Percentiles rank a stretch among this genome's conserved stretches.
These are phyloP conservation scores for Picus viridis DNA, from an alignment of 2,797 vertebrate species.

Conservation along the genomic window DNA sequence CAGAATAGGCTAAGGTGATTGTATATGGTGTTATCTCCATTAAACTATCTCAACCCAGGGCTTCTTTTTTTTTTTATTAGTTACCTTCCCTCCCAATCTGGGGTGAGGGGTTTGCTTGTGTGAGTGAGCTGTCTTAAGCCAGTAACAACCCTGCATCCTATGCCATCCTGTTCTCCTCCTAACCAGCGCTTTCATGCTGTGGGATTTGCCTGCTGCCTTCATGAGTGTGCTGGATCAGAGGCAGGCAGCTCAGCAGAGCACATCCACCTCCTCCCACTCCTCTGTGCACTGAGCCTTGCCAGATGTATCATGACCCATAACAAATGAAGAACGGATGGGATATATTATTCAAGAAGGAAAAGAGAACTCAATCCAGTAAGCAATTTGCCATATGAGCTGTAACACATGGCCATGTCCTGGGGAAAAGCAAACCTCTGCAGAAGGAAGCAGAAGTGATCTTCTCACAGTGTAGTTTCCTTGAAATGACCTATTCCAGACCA, in stretches of 20 bases:
- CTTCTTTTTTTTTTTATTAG: too few relatives aligned
- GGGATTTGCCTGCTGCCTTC: background rate
- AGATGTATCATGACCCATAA: background rate
- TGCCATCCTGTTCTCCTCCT: background rate
- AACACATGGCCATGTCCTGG: background rate
- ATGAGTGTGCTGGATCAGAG: fast-evolving
- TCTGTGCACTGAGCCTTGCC: background rate
- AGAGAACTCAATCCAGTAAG: background rate
- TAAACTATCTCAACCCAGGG: too few relatives aligned
- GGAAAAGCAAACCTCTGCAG: constrained; percentile 4
- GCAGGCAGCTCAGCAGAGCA: background rate
- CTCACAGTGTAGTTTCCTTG: background rate
- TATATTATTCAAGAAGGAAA: background rate
- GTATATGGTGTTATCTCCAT: too few relatives aligned
- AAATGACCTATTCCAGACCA: background rate
- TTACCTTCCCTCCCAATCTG: too few relatives aligned
- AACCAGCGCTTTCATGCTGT: background rate
- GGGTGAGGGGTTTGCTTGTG: too few relatives aligned
- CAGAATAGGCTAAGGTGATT: too few relatives aligned
- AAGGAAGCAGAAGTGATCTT: background rate
- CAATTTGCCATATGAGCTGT: background rate
- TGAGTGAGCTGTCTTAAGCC: too few relatives aligned
- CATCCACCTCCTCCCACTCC: background rate
- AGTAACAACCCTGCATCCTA: background rate
- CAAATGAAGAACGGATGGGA: background rate